Percentiles rank a stretch among this genome's conserved stretches.
Conservation (phyloP, 1,140 invertebrate genomes). For the Goniozus legneri region DNA sequence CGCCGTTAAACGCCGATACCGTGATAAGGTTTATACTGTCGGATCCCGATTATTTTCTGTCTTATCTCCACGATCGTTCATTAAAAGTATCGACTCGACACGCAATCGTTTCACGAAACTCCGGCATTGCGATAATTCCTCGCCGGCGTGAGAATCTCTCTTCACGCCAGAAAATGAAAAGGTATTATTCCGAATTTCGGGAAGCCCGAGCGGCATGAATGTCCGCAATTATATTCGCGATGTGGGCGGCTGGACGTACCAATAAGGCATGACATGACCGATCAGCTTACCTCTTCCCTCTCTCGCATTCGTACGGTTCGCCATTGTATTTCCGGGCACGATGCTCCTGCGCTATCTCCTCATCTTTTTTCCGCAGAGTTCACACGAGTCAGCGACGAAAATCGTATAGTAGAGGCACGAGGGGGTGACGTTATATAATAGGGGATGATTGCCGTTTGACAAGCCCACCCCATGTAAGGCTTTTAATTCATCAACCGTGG, state of each 20-base stretch:
- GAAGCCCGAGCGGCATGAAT: slow-evolving; percentile 26
- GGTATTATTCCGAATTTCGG: too few species aligned
- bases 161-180: too few species aligned
- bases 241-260: slow-evolving; percentile 46
- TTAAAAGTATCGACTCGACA: too few species aligned
- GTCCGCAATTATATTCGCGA: slow-evolving; percentile 29
- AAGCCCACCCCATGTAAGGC: slow-evolving; percentile 24
- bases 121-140: too few species aligned
- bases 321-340: slow-evolving; percentile 1
- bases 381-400: slow-evolving; percentile 36
- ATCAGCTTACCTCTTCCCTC: slow-evolving; percentile 42
- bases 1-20: slow-evolving; percentile 32
- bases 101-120: too few species aligned
- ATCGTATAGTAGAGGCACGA: slow-evolving; percentile 6
- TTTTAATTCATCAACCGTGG: slow-evolving; percentile 38
- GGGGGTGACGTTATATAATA: slow-evolving; percentile 46
- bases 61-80: background rate
- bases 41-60: background rate
- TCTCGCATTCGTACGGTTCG: background rate
- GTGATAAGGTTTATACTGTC: slow-evolving; percentile 22
- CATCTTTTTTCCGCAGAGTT: slow-evolving; percentile 39
- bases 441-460: slow-evolving; percentile 50
- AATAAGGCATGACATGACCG: slow-evolving; percentile 46
- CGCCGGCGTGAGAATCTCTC: too few species aligned
- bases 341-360: slow-evolving; percentile 29